Evolutionary conservation across 2,888 invertebrate genomes (phyloP), one percentile per base, ranked within the genome.

Genomic region (Aradus depressus): DNA sequence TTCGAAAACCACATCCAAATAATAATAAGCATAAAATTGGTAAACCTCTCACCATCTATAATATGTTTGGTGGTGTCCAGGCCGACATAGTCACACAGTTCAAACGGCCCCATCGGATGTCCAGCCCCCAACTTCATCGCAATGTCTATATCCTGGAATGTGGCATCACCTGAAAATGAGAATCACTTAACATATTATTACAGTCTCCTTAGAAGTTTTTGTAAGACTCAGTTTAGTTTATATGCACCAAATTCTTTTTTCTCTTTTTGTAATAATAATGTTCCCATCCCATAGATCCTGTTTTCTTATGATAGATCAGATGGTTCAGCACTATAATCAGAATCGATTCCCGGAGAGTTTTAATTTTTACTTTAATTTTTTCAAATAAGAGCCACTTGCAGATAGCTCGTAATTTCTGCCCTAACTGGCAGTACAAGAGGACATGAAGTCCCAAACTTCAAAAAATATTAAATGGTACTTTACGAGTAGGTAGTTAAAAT

Each of bases 81-180:
- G 0, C 90, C 90, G 1, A 86, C 83, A 66, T 84, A 88, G 70
- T 91, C 91, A 1, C 79, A 70, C 45, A 91, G 68, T 67, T 90
- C 87, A 55, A 92, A 75, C 0, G 91, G 91, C 3, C 91, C 91
- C 90, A 91, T 90, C 4, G 90, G 90, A 67, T 88, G 79, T 1
- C 85, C 84, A 12, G 88, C 87, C 4, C 91, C 91, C 1, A 91
- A 70, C 66, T 89, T 90, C 90, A 91, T 90, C 0, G 88, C 90
- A 8, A 75, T 80, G 63, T 92, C 92, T 52, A 92, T 84, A 67
- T 92, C 91, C 54, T 73, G 68, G 0, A 80, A 75, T 3, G 80
- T 73, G 1, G 82, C 82, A 66, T 81, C 82, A 23, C 80, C 80
- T 78, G 64, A 34, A 57, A 23, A 25, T 26, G 12, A 26, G 10